Conservation (phyloP, 2,113 vertebrate species). For the Hippocampus zosterae region DNA sequence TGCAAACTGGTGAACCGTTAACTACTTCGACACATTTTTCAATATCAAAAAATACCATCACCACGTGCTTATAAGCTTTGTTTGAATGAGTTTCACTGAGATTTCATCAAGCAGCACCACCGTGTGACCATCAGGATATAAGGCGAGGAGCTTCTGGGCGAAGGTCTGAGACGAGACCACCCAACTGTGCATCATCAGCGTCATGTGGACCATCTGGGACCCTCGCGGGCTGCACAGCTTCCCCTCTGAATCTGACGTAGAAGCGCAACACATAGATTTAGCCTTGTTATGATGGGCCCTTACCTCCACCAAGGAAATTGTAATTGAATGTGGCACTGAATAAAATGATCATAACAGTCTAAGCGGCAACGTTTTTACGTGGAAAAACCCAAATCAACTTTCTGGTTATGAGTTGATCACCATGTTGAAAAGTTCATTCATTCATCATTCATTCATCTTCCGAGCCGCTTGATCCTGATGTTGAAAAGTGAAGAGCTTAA, state of each 20-base stretch:
- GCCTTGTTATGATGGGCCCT: not conserved
- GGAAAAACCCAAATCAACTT: not conserved
- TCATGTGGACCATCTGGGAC: constrained; percentile 72
- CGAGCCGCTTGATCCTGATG: too few relatives aligned
- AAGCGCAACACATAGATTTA: not conserved
- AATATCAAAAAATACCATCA: too few relatives aligned
- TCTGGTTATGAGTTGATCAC: not conserved
- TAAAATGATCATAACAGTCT: not conserved
- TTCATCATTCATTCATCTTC: too few relatives aligned
- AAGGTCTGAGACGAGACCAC: constrained; percentile 73
- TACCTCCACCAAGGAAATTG: not conserved
- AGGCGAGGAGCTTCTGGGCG: constrained; percentile 69
- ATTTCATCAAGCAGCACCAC: constrained; percentile 8
- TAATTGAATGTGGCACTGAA: not conserved
- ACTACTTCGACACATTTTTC: too few relatives aligned
- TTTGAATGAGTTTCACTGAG: not conserved
- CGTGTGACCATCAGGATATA: constrained; percentile 72
- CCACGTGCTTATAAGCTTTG: too few relatives aligned
- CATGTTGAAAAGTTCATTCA: too few relatives aligned
- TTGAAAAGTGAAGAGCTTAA: too few relatives aligned
- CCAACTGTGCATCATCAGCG: constrained; percentile 80
- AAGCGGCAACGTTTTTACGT: not conserved
- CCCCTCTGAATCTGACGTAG: constrained; percentile 67
- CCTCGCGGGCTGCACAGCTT: constrained; percentile 58
- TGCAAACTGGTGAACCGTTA: too few relatives aligned